A percentile compares a stretch with the other conserved stretches of the same genome.
These are phyloP conservation scores for Periophthalmus modestus DNA, from an alignment of 2,113 vertebrate genomes.

Conservation along the genomic window DNA sequence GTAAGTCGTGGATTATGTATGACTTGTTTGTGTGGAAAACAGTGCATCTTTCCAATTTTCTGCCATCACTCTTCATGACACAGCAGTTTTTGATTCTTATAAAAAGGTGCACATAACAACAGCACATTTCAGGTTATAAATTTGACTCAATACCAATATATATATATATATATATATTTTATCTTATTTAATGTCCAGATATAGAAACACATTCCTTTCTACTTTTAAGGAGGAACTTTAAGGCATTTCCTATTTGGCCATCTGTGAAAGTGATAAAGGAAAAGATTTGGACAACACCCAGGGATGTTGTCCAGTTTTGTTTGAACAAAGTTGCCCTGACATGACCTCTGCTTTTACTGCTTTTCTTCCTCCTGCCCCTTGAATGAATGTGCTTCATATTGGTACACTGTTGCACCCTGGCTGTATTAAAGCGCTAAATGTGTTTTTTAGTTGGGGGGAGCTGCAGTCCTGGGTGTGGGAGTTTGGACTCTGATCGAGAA, in stretches of 20 bases:
- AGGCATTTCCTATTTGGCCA: conserved; percentile 62
- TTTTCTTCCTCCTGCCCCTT: not conserved
- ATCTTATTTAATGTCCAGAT: not conserved
- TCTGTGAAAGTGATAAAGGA: conserved; percentile 40
- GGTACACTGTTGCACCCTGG: not conserved
- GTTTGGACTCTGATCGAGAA: conserved; percentile 86
- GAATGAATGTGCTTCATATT: not conserved
- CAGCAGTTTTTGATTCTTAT: conserved; percentile 17
- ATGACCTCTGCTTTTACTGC: conserved; percentile 15
- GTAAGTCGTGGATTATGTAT: conserved; percentile 59
- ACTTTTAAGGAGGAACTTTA: conserved; percentile 20
- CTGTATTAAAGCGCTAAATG: not conserved
- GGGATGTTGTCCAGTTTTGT: conserved; percentile 34
- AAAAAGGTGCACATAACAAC: conserved; percentile 1
- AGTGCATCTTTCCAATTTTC: conserved; percentile 31
- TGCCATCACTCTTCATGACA: conserved; percentile 32
- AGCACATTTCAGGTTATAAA: not conserved
- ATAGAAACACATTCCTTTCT: not conserved
- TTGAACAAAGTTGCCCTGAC: conserved; percentile 43
- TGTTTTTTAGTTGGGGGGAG: conserved; percentile 78
- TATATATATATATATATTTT: no score
- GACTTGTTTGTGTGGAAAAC: conserved; percentile 29
- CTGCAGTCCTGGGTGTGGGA: conserved; percentile 81
- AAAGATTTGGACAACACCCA: conserved; percentile 28
- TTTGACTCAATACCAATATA: not conserved